Evolutionary conservation across 2,113 vertebrate species (phyloP).

Genomic region (Anser brachyrhynchus): DNA sequence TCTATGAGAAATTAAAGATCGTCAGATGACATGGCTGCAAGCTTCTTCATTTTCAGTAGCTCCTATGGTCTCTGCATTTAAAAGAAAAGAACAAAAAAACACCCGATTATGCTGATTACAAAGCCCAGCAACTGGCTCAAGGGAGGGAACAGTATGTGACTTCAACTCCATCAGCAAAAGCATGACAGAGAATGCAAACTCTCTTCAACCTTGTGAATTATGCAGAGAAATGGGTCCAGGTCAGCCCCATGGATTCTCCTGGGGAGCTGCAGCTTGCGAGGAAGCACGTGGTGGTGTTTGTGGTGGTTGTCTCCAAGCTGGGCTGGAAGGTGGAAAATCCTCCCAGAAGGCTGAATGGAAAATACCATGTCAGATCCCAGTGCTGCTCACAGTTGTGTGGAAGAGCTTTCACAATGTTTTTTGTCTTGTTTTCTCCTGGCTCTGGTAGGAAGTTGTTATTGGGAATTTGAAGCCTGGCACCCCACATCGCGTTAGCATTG

Average conservation of each 20-base stretch:
- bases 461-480: slow-evolving; percentile 85
- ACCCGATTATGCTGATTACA: not conserved
- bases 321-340: not conserved
- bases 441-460: slow-evolving; percentile 85
- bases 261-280: not conserved
- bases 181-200: not conserved
- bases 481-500: slow-evolving; percentile 85
- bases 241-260: not conserved
- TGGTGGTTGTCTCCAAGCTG: slow-evolving; percentile 5
- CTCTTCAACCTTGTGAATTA: not conserved
- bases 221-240: not conserved
- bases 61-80: not conserved
- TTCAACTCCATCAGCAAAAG: not conserved
- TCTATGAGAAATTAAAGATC: not conserved
- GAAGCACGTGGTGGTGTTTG: slow-evolving; percentile 19
- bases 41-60: not conserved
- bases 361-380: not conserved
- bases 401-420: not conserved
- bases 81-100: not conserved
- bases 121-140: not conserved
- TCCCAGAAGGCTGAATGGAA: not conserved
- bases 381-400: not conserved
- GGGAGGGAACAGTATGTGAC: not conserved
- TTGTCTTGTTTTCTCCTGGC: slow-evolving; percentile 11
- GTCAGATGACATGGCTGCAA: not conserved